phyloP scores from a whole-genome alignment of 1,140 invertebrate genomes.

The Whitmania pigra region DNA sequence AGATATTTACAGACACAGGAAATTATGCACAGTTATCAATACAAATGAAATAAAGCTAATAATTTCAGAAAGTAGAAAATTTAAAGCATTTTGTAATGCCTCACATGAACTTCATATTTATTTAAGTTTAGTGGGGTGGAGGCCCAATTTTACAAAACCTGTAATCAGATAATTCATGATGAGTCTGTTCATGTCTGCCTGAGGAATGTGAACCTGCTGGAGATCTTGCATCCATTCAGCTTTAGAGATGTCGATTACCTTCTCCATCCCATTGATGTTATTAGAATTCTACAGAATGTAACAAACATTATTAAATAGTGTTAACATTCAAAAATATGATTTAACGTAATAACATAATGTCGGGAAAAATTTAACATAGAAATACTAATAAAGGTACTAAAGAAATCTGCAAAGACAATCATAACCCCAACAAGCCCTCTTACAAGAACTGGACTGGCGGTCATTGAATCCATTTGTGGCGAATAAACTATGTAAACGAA shows the following conservation, averaged over 20 bases:
- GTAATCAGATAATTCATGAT: conserved; percentile 98
- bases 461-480: conserved; percentile 4
- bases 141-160: conserved; percentile 48
- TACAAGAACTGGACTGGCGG: conserved; percentile 7
- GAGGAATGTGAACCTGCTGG: conserved; percentile 67
- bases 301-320: not conserved
- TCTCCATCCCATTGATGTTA: not conserved
- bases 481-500: too few species aligned
- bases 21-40: not conserved
- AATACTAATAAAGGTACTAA: not conserved
- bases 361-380: not conserved
- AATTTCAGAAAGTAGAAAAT: not conserved
- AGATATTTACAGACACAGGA: not conserved
- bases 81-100: not conserved
- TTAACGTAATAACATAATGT: not conserved
- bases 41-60: not conserved
- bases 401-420: not conserved
- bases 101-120: not conserved
- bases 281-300: not conserved
- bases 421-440: not conserved
- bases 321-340: not conserved
- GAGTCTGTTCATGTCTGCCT: conserved; percentile 84
- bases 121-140: not conserved
- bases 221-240: conserved; percentile 57
- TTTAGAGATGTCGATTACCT: conserved; percentile 25